Base-by-base conservation (phyloP, 92 coral and sea anemone species). In the Desmophyllum pertusum region DNA sequence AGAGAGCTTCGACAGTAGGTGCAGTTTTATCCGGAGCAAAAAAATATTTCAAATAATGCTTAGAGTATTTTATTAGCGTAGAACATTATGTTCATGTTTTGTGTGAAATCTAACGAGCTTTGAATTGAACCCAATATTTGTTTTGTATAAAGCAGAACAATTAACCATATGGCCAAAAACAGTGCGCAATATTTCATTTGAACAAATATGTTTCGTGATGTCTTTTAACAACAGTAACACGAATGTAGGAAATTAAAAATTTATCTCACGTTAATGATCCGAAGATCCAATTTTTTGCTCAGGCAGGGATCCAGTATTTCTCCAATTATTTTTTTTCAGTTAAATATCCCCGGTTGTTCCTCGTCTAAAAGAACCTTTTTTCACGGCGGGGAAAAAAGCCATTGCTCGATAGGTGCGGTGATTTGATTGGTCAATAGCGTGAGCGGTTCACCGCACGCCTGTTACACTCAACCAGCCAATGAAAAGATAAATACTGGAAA, bases 401-500 rank as follows among this genome's bases (percentile, higher is more conserved):
- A 37, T 68, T 50, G 11, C 10, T 2, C 68, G 67, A 37, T 55
- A 11, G 33, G 73, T 62, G 51, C 27, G 5, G 21, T 68, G 63
- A 21, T 15, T 13, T 68, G 67, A 68, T 68, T 48, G 37, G 84
- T 48, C 19, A 13, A 1, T 35, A 50, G 33, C 51, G 29, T 31
- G 51, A 45, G 8, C 18, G 70, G 38, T 30, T 73, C 77, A 36
- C 50, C 21, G 68, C 48, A 30, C 50, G 46, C 33, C 23, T 31
- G 53, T 80, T 67, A 42, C n/a, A 17, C 33, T 65, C 19, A 78
- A 67, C 25, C 6, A 67, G 36, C 84, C 84, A 69, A 69, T 80
- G 25, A 80, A 52, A 36, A 33, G 66, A 13, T 50, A 3, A 31
- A 45, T 4, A 0, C 33, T 6, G 27, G 6, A 7, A 67, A 68